phyloP scores from a whole-genome alignment of 2,888 invertebrate species.

The Lepidocyrtinus sp. region DNA sequence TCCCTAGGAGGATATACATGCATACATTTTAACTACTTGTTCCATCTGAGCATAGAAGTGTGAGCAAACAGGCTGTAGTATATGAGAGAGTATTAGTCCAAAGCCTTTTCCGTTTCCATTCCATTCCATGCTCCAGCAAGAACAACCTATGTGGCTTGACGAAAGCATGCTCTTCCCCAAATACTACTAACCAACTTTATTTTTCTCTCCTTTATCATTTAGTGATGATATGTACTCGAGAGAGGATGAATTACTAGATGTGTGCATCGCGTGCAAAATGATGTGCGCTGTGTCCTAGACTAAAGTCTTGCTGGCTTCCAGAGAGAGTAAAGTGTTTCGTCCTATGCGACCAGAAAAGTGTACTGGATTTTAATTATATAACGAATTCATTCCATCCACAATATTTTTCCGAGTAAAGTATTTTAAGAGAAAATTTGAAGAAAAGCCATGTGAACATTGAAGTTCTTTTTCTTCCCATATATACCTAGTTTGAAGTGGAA shows the following conservation, averaged over 20 bases:
- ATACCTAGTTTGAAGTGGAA: no score
- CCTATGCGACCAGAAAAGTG: neutral
- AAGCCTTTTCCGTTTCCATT: slow-evolving; percentile 51
- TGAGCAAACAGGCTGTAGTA: no score
- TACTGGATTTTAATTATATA: neutral
- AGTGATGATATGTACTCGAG: slow-evolving; percentile 54
- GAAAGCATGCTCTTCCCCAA: slow-evolving; percentile 23
- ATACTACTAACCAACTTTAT: slow-evolving; percentile 29
- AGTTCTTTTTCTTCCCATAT: no score
- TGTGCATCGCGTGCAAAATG: slow-evolving; percentile 14
- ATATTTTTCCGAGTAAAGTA: no score
- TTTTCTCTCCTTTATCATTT: slow-evolving; percentile 50
- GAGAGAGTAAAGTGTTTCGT: neutral
- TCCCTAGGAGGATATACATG: slow-evolving; percentile 37
- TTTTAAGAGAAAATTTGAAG: no score
- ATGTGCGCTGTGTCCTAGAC: slow-evolving; percentile 8
- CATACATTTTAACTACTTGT: neutral
- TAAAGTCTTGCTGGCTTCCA: neutral
- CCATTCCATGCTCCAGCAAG: slow-evolving; percentile 49
- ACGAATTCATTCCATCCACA: neutral
- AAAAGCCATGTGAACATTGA: no score
- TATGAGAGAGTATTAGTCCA: slow-evolving; percentile 31
- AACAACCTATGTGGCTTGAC: neutral
- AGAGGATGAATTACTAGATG: slow-evolving; percentile 45
- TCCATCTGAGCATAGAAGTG: slow-evolving; percentile 1